These are phyloP conservation scores for Leptopterna dolabrata DNA, from an alignment of 2,888 invertebrate genomes.

Conservation along the genomic window DNA sequence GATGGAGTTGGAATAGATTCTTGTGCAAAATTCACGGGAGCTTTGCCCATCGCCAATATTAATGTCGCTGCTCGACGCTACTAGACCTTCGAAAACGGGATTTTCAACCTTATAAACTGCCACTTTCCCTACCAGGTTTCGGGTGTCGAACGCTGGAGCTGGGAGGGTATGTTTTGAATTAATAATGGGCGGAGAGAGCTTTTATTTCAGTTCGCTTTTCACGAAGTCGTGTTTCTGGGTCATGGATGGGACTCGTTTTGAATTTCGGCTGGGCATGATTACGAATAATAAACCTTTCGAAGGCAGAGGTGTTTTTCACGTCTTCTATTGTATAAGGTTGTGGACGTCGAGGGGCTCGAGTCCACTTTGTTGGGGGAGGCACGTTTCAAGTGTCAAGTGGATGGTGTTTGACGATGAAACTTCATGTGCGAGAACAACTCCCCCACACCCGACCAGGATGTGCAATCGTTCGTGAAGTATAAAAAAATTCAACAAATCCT, in stretches of 20 bases:
- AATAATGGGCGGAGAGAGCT: not conserved
- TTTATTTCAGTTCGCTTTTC: not conserved
- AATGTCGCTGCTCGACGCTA: not conserved
- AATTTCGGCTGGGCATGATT: not conserved
- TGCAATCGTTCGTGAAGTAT: no score
- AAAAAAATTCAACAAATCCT: no score
- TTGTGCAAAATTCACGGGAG: constrained; percentile 41
- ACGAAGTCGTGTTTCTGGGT: not conserved
- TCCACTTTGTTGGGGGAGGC: no score
- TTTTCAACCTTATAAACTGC: constrained; percentile 31
- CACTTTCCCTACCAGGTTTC: not conserved
- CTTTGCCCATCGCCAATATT: constrained; percentile 21
- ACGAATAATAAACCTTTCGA: no score
- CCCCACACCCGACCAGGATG: no score
- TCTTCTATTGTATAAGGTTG: no score
- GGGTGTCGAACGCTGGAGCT: not conserved
- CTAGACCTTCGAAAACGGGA: not conserved
- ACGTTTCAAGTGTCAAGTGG: no score
- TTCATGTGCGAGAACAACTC: no score
- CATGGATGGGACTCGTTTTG: not conserved
- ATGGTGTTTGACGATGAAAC: no score
- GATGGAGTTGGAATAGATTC: constrained; percentile 38
- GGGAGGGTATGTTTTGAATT: constrained; percentile 1
- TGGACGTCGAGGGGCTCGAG: no score
- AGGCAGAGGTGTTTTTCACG: no score